These are phyloP conservation scores for Bombycilla garrulus DNA, from an alignment of 2,113 vertebrate species.

Conservation along the genomic window DNA sequence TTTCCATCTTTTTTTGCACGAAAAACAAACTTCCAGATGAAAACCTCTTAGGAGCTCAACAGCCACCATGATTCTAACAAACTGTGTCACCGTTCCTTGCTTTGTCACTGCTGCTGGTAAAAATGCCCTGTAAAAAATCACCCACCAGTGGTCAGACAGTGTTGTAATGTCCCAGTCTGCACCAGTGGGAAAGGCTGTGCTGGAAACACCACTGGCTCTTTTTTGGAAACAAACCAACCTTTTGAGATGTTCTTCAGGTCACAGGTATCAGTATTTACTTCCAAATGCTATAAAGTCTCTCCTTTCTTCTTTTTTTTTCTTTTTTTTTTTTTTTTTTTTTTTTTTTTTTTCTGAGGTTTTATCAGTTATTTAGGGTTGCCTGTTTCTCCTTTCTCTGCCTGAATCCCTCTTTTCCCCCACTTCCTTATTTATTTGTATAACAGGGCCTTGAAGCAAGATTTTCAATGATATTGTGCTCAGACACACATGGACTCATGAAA, in stretches of 20 bases:
- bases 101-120: background rate
- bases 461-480: background rate
- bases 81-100: background rate
- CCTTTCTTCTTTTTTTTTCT: accelerated
- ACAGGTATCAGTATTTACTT: background rate
- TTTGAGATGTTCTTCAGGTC: background rate
- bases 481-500: accelerated
- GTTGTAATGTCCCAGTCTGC: background rate
- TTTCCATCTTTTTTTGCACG: background rate
- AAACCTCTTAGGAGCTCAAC: background rate
- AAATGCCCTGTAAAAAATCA: background rate
- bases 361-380: background rate
- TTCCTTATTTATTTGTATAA: background rate
- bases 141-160: accelerated
- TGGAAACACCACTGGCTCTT: background rate
- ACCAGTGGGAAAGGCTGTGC: background rate
- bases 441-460: background rate
- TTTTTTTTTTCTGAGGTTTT: background rate
- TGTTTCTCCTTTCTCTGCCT: background rate
- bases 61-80: too few relatives aligned
- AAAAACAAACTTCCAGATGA: background rate
- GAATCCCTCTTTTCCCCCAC: background rate
- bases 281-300: background rate
- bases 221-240: background rate
- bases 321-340: background rate